Evolutionary conservation across 2,113 vertebrate genomes (phyloP), one percentile per base, ranked within the genome.

Genomic region (Chaetura pelagica): DNA sequence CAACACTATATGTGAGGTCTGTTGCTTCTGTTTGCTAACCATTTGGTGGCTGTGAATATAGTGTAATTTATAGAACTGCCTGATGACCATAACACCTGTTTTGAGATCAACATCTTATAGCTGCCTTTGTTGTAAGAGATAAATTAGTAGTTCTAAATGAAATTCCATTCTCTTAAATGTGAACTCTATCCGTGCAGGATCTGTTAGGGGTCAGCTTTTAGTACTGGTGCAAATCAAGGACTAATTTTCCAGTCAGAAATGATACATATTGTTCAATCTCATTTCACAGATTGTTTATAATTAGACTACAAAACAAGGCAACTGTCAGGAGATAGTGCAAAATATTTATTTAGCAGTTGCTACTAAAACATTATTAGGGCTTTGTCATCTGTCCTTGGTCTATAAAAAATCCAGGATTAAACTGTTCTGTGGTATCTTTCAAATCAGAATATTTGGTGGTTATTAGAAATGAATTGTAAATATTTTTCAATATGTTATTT

Each of bases 401-500:
- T 79, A 7, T 69, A 49, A 49, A 49, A 72, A 29, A 40, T 8
- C 7, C 16, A 35, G 26, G 34, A 51, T 68, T 62, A 12, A 85
- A 73, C 42, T 91, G 14, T 79, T 90, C 34, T 92, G 27, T 71
- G 90, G 8, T 71, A 12, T 82, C 34, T 75, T 75, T 92, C 52
- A 68, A 69, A 40, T 57, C 34, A 67, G 34, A 92, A n/a, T 54
- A 40, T 73, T 87, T 93, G 23, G 58, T 85, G 73, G 4, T 51
- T 77, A 24, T 89, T 93, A 90, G 77, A 32, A 89, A 89, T 84
- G 82, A 86, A 90, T 82, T 90, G 35, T 94, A 82, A 94, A 88
- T 34, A 72, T 97, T 83, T 96, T 90, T 98, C 93, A 94, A 90
- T 98, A 54, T 91, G 59, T 92, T 97, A 48, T 97, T 96, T 96